Conservation (phyloP, 2,888 invertebrate species). For the Drosophila macrospina region DNA sequence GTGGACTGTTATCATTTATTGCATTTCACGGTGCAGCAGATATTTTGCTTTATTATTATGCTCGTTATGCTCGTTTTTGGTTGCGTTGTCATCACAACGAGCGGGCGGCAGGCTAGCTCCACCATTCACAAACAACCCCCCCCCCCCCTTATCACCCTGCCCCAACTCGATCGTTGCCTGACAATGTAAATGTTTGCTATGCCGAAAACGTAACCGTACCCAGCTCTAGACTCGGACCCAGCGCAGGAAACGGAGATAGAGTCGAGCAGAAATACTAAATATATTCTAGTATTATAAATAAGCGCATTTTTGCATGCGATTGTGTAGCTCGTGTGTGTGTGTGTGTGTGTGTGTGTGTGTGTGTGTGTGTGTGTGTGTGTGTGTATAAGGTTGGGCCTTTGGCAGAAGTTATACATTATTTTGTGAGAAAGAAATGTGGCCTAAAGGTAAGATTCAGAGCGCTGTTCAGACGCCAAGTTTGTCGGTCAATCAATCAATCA, state of each 20-base stretch:
- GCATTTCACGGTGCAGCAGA: conserved; percentile 57
- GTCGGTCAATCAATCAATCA: conserved; percentile 22
- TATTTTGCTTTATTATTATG: conserved; percentile 63
- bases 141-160: neutral
- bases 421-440: conserved; percentile 1
- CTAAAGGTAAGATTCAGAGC: neutral
- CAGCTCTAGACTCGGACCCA: neutral
- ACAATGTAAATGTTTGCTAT: conserved; percentile 49
- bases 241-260: neutral
- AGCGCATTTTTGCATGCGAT: conserved; percentile 36
- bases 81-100: conserved; percentile 51
- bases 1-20: conserved; percentile 59
- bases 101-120: conserved; percentile 17
- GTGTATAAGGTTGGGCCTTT: neutral
- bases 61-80: conserved; percentile 38
- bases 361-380: too few relatives aligned
- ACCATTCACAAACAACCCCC: neutral
- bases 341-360: too few relatives aligned
- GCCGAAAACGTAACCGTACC: conserved; percentile 7
- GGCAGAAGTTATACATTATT: neutral
- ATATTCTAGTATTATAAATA: conserved; percentile 47
- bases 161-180: neutral
- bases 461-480: neutral
- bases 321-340: neutral
- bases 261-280: conserved; percentile 37